Percentiles rank a stretch among this genome's conserved stretches.
Conservation (phyloP, 2,113 vertebrate genomes). For the Cynoglossus semilaevis region DNA sequence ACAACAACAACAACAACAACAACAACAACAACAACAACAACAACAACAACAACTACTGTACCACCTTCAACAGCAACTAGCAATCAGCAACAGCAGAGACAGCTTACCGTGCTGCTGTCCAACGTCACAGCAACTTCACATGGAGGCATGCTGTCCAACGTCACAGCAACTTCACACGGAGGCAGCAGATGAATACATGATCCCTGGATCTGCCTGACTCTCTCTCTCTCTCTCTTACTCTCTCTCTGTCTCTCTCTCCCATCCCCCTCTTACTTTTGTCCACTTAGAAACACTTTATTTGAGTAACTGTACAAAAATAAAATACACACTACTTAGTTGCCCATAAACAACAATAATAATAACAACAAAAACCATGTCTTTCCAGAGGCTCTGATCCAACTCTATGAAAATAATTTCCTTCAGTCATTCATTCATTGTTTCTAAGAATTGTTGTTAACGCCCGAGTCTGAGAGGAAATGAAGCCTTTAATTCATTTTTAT, state of each 20-base stretch:
- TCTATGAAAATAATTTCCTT: constrained; percentile 42
- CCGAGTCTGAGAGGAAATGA: too few relatives aligned
- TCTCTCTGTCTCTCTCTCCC: background rate
- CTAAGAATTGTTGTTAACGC: too few relatives aligned
- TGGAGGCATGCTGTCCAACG: constrained; percentile 13
- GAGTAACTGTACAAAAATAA: background rate
- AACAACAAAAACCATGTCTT: background rate
- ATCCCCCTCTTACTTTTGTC: background rate
- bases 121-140: constrained; percentile 25
- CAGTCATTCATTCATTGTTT: background rate
- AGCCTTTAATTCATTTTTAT: too few relatives aligned
- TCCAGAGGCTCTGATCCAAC: constrained; percentile 15
- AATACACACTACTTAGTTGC: constrained; percentile 11
- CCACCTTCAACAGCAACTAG: fast-evolving
- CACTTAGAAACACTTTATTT: background rate
- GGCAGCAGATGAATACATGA: constrained; percentile 31
- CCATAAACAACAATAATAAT: too few relatives aligned
- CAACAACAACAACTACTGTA: too few relatives aligned
- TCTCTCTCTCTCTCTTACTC: background rate
- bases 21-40: background rate
- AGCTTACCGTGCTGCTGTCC: constrained; percentile 51
- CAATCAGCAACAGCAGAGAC: constrained; percentile 8
- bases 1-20: constrained; percentile 1
- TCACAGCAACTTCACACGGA: constrained; percentile 13
- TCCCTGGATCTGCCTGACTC: constrained; percentile 18